Conservation (phyloP, 2,888 invertebrate genomes). For the Luperina testacea region DNA sequence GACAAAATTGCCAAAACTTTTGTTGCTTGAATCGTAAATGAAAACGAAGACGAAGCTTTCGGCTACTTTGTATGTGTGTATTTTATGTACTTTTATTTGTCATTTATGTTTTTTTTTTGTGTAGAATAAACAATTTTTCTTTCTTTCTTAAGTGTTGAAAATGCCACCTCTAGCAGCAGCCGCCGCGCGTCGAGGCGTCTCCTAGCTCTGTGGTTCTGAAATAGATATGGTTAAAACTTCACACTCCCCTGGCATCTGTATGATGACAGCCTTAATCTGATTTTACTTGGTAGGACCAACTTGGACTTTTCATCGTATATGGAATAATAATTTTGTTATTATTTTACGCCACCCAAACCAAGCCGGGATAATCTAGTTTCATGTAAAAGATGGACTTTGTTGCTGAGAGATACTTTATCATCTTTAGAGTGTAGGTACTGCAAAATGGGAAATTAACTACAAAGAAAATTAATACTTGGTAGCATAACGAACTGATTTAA, state of each 20-base stretch:
- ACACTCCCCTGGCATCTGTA: conserved; percentile 15
- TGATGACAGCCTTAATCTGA: conserved; percentile 33
- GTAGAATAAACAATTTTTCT: no score
- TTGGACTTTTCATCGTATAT: conserved; percentile 43
- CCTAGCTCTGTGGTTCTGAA: neutral
- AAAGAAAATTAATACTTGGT: neutral
- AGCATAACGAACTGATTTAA: neutral
- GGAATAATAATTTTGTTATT: conserved; percentile 40
- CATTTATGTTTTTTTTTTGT: no score
- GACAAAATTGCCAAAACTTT: no score
- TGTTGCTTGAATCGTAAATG: no score
- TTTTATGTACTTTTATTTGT: no score
- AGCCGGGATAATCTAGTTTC: conserved; percentile 5
- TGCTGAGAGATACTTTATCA: neutral
- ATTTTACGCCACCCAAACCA: conserved; percentile 20
- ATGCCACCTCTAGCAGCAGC: neutral
- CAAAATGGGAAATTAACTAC: neutral
- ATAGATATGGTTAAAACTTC: conserved; percentile 43
- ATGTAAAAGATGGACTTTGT: conserved; percentile 6
- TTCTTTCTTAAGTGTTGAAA: no score
- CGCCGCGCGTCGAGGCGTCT: neutral
- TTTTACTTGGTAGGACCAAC: conserved; percentile 33
- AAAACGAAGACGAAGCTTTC: no score
- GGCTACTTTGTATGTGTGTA: no score
- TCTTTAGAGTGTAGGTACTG: neutral